Base-by-base conservation (phyloP, 2,888 invertebrate species). In the Nemurella pictetii region DNA sequence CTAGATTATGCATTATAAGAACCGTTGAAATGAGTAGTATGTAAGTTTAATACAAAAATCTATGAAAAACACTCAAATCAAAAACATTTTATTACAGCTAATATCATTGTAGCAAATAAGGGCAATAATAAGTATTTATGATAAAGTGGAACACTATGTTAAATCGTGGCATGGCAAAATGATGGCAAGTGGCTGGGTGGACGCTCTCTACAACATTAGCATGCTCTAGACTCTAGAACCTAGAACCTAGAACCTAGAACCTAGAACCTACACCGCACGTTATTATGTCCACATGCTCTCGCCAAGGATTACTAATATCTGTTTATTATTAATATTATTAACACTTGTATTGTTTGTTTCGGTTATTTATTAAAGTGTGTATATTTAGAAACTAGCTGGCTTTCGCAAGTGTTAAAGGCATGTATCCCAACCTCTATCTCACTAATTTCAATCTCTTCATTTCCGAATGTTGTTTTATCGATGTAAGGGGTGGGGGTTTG, bases 301-400 rank as follows among this genome's bases (percentile, higher is more conserved):
- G 83, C 84, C 83, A 25, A n/a, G 26, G 80, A 36, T 81, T 35
- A 36, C 75, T 75, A 75, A 27, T 81, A 81, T 81, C 78, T 86
- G 85, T 86, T 86, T 86, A 86, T 85, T 84, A 85, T 83, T 55
- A 86, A 85, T 83, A 86, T 85, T 85, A 85, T 86, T 87, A 86
- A 86, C 85, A 87, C 85, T 85, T 85, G 87, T 87, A 87, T 85
- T 87, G 86, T 87, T 87, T 87, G 87, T 87, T 87, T 87, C 87
- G 87, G 86, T 87, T 87, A 87, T 87, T 87, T 87, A 87, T 87
- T 87, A 87, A 87, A 87, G 87, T 87, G 87, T 87, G 87, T 87
- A 87, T 87, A 87, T 87, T 87, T 87, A 87, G 85, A 86, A 86
- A 36, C 4, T 9, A 81, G 55, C 55, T 55, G 55, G 55, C 55